Percentiles rank a stretch among this genome's conserved stretches.
Conservation (phyloP, 2,113 vertebrate species). For the Xiphias gladius region DNA sequence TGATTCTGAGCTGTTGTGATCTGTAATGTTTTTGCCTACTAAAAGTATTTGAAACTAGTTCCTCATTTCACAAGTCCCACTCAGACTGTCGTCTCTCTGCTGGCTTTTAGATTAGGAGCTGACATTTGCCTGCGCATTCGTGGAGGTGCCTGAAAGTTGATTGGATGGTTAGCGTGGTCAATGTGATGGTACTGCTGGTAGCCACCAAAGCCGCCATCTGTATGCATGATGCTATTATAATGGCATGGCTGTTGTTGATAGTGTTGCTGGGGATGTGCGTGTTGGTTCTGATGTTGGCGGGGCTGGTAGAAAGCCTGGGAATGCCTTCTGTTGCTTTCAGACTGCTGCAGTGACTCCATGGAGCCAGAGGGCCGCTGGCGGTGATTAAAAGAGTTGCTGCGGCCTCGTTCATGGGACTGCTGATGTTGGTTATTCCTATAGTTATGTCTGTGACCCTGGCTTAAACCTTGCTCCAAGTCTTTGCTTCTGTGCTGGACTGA, state of each 20-base stretch:
- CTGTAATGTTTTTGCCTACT: conserved; percentile 80
- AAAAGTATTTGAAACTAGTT: conserved; percentile 61
- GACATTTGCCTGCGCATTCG: conserved; percentile 96
- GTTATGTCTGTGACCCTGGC: conserved; percentile 78
- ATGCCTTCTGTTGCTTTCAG: conserved; percentile 77
- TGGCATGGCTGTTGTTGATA: conserved; percentile 78
- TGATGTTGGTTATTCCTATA: conserved; percentile 75
- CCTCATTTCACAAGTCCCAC: conserved; percentile 35
- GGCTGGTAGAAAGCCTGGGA: conserved; percentile 85
- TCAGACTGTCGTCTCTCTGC: conserved; percentile 95
- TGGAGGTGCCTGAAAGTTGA: conserved; percentile 90
- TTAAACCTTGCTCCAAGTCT: conserved; percentile 86
- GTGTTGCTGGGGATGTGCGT: conserved; percentile 66
- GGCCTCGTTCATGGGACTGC: conserved; percentile 86
- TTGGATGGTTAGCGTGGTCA: conserved; percentile 82
- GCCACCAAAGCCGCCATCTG: conserved; percentile 68
- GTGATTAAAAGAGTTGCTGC: conserved; percentile 94
- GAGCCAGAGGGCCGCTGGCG: conserved; percentile 86
- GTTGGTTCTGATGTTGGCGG: conserved; percentile 84
- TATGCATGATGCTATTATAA: conserved; percentile 72
- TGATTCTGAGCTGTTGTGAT: conserved; percentile 76
- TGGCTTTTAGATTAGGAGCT: conserved; percentile 94
- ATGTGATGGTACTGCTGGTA: conserved; percentile 80
- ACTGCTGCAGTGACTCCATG: conserved; percentile 82
- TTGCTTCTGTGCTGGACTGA: conserved; percentile 75